Base-by-base conservation (phyloP, 2,888 invertebrate species). In the Latrodectus elegans region DNA sequence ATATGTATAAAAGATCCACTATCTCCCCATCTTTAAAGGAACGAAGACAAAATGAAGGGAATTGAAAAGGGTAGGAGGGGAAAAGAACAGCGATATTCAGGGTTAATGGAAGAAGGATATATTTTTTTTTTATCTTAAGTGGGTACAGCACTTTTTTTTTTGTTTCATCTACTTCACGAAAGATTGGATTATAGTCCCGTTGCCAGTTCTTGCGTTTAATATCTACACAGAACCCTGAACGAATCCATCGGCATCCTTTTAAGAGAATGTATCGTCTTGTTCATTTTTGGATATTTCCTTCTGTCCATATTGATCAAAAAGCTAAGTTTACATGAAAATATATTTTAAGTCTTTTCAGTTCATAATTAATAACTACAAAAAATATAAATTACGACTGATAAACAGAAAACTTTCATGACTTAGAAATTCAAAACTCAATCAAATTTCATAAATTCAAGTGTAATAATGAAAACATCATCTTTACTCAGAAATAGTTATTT, bases 161-260 rank as follows among this genome's bases (percentile, higher is more conserved):
- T 79, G 52, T 9, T 49, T 22, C 49, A 51, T 68, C 73, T 73
- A 74, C 78, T 74, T 84, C 67, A 79, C 49, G 68, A 60, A 65
- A 84, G 84, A 84, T 84, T 84, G 79, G 79, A 79, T 85, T 85
- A 85, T 75, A 74, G 64, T 52, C 52, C 12, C 80, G 74, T 75
- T 80, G 70, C 70, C 75, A 70, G 64, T 84, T 67, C 73, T 68
- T 78, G 68, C 68, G 79, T 80, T 38, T 79, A 74, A 73, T 60
- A 85, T 74, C 64, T 64, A 51, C 17, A 79, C 38, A 77, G 75
- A 60, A 60, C 76, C 49, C 14, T 49, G 26, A 10, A 2, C 1
- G 17, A 17, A n/a, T n/a, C 49, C n/a, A 4, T 12, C 52, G 10
- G 79, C 70, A 85, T 70, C 68, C 84, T 74, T 74, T 79, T 79